Conservation (phyloP, 1,140 invertebrate species). For the Dryas iulia region DNA sequence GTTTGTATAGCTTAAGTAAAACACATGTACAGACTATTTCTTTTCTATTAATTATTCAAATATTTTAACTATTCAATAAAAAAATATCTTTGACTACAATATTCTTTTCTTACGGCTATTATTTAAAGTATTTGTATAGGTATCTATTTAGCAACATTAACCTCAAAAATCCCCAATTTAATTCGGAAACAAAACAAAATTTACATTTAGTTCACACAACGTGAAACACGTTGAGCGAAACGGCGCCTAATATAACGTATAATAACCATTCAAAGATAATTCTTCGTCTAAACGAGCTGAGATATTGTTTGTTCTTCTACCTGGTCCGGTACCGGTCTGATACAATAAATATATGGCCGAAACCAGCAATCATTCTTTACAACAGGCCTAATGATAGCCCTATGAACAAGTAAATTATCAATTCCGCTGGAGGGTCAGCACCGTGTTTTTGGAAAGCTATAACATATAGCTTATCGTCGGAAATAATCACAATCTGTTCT, state of each 20-base stretch:
- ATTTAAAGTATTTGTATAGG: background rate
- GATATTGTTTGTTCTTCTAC: slow-evolving; percentile 76
- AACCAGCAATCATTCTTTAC: slow-evolving; percentile 70
- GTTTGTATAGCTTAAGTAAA: too few species aligned
- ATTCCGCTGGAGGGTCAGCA: slow-evolving; percentile 64
- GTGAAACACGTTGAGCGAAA: background rate
- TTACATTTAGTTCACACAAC: background rate
- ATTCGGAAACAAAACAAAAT: background rate
- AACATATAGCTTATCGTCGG: slow-evolving; percentile 62
- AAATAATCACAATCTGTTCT: slow-evolving; percentile 37
- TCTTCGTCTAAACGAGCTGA: slow-evolving; percentile 66
- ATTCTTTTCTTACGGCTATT: background rate
- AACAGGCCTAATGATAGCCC: slow-evolving; percentile 73
- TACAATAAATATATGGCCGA: slow-evolving; percentile 56
- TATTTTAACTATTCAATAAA: too few species aligned
- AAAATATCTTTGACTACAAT: too few species aligned
- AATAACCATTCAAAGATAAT: slow-evolving; percentile 62
- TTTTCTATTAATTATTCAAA: too few species aligned
- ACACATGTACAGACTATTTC: too few species aligned
- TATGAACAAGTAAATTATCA: slow-evolving; percentile 77
- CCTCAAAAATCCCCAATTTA: background rate
- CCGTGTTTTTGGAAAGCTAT: slow-evolving; percentile 63
- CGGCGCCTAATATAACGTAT: slow-evolving; percentile 36
- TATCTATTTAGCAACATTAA: background rate
- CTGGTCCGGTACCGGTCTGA: slow-evolving; percentile 45